Evolutionary conservation across 2,888 invertebrate genomes (phyloP), one percentile per base, ranked within the genome.

Genomic region (Cataglyphis albicans): DNA sequence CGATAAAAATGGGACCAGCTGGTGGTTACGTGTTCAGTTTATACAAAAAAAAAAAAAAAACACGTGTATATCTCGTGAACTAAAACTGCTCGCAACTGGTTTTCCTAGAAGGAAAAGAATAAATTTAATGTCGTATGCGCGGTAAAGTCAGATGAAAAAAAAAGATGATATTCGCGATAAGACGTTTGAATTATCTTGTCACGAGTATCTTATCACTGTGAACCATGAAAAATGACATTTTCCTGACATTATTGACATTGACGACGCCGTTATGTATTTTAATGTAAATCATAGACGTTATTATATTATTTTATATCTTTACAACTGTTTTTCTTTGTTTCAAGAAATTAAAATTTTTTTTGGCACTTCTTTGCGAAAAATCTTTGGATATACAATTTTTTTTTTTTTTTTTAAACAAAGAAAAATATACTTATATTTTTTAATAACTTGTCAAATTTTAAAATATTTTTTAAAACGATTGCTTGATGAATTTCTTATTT

Each of bases 1-100:
- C 35, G 57, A 55, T 65, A 86, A 82, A 82, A 72, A 57, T 38
- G 61, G 18, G 61, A 18, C 81, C 64, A 12, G 52, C 48, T 65
- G 44, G 52, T 65, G 44, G 52, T 87, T 83, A 81, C 70, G 57
- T 82, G 74, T 88, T 84, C 84, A 25, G 21, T 64, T 57, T 65
- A 68, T 7, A 61, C 41, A 44, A 52, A n/a, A 59, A 82, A 64
- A 59, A 61, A 41, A 44, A 52, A n/a, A 59, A 82, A 64, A 59
- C 76, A 82, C 83, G 74, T 75, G 74, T 32, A 61, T 67, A 21
- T 41, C 61, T 74, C 82, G 48, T 75, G 82, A 61, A 75, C 70
- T 18, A 18, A 32, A 18, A 55, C 7, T n/a, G 25, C 48, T 48
- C 44, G 18, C 29, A 15, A 72, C 44, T 81, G 63, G 32, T 18